Evolutionary conservation across 2,113 vertebrate species (phyloP).

Genomic region (Dicrurus megarhynchus): DNA sequence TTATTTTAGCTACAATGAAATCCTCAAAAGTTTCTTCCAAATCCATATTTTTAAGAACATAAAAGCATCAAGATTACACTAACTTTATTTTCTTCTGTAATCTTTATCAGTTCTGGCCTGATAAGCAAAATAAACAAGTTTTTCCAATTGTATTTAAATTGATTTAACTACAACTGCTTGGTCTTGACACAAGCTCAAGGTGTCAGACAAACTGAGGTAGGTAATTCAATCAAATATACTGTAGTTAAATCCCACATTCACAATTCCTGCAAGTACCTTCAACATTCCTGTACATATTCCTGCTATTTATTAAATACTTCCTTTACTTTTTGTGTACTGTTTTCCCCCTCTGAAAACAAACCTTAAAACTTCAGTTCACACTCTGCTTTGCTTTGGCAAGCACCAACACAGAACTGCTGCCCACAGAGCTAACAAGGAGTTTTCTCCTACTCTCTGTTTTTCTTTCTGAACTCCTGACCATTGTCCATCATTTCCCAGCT

Average conservation of each 20-base stretch:
- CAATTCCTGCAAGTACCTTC: background rate
- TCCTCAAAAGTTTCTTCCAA: background rate
- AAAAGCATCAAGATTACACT: background rate
- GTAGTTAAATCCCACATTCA: background rate
- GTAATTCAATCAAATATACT: background rate
- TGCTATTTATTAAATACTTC: background rate
- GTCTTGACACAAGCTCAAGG: background rate
- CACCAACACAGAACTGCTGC: background rate
- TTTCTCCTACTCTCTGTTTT: background rate
- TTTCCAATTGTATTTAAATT: background rate
- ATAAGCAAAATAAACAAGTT: background rate
- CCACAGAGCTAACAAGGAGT: accelerated
- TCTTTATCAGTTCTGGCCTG: background rate
- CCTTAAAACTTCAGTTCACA: background rate
- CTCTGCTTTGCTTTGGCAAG: background rate
- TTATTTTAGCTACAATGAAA: background rate
- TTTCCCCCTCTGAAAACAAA: background rate
- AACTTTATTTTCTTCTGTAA: background rate
- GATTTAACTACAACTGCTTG: background rate
- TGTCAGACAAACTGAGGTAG: background rate
- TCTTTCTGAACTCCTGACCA: too few species aligned
- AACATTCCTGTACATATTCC: background rate
- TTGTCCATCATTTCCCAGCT: accelerated
- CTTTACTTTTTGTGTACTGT: background rate
- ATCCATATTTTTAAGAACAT: background rate